Evolutionary conservation across 1,140 invertebrate genomes (phyloP).

Genomic region (Bombus difficillimus): DNA sequence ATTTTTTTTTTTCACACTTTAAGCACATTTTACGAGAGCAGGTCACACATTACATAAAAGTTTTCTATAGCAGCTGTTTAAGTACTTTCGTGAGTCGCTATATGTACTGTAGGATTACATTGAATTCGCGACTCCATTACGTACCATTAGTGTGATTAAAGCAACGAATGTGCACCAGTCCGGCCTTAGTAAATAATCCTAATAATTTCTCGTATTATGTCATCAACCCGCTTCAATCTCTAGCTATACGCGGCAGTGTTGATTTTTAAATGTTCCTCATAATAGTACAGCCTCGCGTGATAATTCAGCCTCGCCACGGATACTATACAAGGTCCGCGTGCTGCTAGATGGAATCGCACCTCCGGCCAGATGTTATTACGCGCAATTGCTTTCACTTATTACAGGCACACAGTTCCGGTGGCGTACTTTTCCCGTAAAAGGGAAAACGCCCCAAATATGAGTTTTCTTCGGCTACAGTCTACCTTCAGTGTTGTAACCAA

Average conservation of each 20-base stretch:
- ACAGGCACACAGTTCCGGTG: conserved; percentile 54
- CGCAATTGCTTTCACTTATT: conserved; percentile 68
- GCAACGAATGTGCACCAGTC: no score
- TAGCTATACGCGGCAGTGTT: neutral
- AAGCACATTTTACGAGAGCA: no score
- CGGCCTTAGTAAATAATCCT: neutral
- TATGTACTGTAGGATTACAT: no score
- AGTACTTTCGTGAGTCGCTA: no score
- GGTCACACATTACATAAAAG: no score
- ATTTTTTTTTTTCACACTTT: no score
- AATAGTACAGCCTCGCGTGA: conserved; percentile 45
- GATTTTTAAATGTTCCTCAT: conserved; percentile 17
- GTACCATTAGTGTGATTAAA: no score
- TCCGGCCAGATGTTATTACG: conserved; percentile 61
- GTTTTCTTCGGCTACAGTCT: neutral
- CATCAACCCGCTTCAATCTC: neutral
- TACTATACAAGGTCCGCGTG: conserved; percentile 45
- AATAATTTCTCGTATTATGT: neutral
- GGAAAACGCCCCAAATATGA: neutral
- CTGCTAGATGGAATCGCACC: conserved; percentile 64
- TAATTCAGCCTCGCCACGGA: conserved; percentile 53
- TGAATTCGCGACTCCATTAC: no score
- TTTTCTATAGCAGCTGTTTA: no score
- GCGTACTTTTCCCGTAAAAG: neutral
- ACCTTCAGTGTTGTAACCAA: neutral